These are phyloP conservation scores for Aporophyla lueneburgensis DNA, from an alignment of 2,888 invertebrate genomes.

Conservation along the genomic window DNA sequence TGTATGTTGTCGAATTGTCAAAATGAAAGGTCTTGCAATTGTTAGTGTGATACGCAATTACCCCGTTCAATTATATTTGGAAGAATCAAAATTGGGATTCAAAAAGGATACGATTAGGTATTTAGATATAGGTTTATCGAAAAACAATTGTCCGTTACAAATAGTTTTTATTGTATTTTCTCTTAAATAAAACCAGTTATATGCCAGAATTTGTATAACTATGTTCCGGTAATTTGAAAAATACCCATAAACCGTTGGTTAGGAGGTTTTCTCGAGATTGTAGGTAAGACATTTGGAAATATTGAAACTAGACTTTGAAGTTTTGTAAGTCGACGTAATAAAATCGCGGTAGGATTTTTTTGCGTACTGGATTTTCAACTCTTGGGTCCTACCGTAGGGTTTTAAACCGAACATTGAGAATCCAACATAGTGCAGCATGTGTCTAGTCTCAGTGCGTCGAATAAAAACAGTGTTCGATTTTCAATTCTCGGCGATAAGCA, in stretches of 20 bases:
- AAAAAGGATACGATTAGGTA: not conserved
- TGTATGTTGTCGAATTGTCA: too few relatives aligned
- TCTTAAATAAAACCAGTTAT: not conserved
- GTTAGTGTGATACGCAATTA: too few relatives aligned
- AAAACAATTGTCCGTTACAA: not conserved
- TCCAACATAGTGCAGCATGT: too few relatives aligned
- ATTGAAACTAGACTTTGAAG: not conserved
- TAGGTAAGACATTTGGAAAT: not conserved
- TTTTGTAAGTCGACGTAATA: not conserved
- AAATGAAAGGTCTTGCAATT: too few relatives aligned
- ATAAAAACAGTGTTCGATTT: too few relatives aligned
- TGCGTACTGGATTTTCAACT: too few relatives aligned
- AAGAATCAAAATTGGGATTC: not conserved
- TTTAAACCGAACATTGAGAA: too few relatives aligned
- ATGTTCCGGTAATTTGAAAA: not conserved
- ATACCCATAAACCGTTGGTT: too few relatives aligned
- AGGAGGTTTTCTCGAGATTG: not conserved
- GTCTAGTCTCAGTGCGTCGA: too few relatives aligned
- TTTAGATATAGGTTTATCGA: not conserved
- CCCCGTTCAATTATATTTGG: not conserved
- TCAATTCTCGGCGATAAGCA: too few relatives aligned
- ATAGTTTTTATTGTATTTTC: conserved; percentile 10
- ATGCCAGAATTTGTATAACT: not conserved
- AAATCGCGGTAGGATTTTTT: too few relatives aligned
- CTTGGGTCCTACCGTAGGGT: too few relatives aligned